Conservation (phyloP, 2,113 vertebrate species). For the Malaclemys terrapin region DNA sequence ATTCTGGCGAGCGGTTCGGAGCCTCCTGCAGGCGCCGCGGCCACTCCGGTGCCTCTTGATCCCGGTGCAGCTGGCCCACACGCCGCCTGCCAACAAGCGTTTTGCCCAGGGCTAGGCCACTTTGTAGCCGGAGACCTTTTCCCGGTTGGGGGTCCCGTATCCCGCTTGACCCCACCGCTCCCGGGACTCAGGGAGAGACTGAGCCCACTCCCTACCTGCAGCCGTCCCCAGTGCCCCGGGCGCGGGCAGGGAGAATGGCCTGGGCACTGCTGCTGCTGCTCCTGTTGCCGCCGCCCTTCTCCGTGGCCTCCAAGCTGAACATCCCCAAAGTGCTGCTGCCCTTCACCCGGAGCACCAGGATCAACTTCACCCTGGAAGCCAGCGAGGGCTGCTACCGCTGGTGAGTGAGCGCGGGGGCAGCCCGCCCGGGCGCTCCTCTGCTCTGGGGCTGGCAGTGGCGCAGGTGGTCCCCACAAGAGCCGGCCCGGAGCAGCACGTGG, state of each 20-base stretch:
- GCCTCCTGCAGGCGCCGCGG: neutral
- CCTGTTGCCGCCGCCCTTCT: neutral
- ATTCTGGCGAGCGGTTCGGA: neutral
- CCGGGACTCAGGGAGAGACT: neutral
- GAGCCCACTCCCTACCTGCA: neutral
- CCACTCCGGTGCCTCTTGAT: neutral
- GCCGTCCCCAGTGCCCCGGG: neutral
- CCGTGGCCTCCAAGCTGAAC: slow-evolving; percentile 86
- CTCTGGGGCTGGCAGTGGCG: neutral
- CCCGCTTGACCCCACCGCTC: neutral
- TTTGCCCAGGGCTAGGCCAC: neutral
- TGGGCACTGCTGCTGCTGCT: neutral
- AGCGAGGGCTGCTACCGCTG: slow-evolving; percentile 96
- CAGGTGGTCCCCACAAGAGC: neutral
- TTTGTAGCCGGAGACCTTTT: neutral
- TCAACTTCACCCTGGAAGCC: slow-evolving; percentile 93
- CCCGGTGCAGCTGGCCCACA: neutral
- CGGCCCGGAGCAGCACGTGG: neutral
- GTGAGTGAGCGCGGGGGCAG: slow-evolving; percentile 79
- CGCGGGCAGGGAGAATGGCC: slow-evolving; percentile 38
- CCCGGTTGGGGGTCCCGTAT: neutral
- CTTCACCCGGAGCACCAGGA: slow-evolving; percentile 86
- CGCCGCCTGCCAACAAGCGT: neutral
- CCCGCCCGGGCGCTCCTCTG: neutral
- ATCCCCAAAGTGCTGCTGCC: slow-evolving; percentile 94